These are phyloP conservation scores for Speoplatyrhinus poulsoni DNA, from an alignment of 2,113 vertebrate genomes.

Conservation along the genomic window DNA sequence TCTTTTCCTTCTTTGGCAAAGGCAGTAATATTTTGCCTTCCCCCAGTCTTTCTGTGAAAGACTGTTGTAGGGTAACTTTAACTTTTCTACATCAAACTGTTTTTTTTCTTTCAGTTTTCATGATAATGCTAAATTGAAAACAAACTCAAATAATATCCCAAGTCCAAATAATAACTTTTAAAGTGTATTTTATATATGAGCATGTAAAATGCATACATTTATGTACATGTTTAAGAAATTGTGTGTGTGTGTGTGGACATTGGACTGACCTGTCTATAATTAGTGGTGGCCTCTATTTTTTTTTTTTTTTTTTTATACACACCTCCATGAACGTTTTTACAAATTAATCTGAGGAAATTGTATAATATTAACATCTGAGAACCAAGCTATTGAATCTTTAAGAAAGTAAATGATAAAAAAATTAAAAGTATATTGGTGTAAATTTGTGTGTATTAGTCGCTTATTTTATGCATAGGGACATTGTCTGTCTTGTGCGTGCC, in stretches of 20 bases:
- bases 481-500: neutral
- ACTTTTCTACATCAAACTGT: constrained; percentile 65
- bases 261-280: constrained; percentile 63
- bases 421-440: constrained; percentile 77
- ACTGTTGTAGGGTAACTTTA: constrained; percentile 70
- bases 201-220: constrained; percentile 72
- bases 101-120: constrained; percentile 65
- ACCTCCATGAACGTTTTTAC: constrained; percentile 80
- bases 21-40: constrained; percentile 77
- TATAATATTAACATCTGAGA: constrained; percentile 61
- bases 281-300: constrained; percentile 63
- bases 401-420: constrained; percentile 67
- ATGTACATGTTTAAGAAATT: constrained; percentile 70
- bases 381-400: constrained; percentile 66
- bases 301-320: constrained; percentile 62
- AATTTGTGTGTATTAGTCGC: constrained; percentile 29
- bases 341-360: constrained; percentile 71
- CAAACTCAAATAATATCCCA: constrained; percentile 37
- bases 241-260: constrained; percentile 53
- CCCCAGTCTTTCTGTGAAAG: constrained; percentile 96
- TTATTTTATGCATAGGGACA: constrained; percentile 13
- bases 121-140: constrained; percentile 65
- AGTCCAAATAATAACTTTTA: constrained; percentile 75
- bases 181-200: constrained; percentile 78
- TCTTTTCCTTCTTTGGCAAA: constrained; percentile 53